Conservation (phyloP, 2,888 invertebrate species). For the Prionchulus punctatus region DNA sequence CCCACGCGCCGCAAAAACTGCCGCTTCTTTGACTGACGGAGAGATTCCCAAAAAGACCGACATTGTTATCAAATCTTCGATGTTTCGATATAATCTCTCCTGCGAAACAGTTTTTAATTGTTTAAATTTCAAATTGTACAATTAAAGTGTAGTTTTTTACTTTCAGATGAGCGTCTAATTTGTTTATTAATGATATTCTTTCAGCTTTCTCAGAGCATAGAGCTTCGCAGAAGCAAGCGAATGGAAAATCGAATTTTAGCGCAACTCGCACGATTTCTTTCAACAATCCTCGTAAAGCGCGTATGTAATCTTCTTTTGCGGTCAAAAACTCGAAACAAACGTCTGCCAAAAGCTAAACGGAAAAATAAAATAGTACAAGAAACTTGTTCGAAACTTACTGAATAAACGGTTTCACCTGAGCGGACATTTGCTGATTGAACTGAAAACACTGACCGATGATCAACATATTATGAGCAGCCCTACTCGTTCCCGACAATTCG, state of each 20-base stretch:
- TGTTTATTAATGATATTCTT: background rate
- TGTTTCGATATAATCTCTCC: conserved; percentile 63
- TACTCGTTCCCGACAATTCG: conserved; percentile 58
- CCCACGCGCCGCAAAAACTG: conserved; percentile 11
- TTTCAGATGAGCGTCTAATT: background rate
- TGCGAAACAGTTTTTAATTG: conserved; percentile 39
- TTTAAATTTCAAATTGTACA: conserved; percentile 10
- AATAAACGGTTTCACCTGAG: conserved; percentile 37
- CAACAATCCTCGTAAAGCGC: conserved; percentile 64
- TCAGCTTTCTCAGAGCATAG: conserved; percentile 44
- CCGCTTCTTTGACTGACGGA: conserved; percentile 54
- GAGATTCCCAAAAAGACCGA: conserved; percentile 66
- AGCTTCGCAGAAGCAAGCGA: conserved; percentile 59
- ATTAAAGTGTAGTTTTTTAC: background rate
- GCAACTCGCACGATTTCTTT: conserved; percentile 67
- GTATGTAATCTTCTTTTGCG: conserved; percentile 69
- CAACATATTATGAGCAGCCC: conserved; percentile 87
- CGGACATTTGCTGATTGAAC: conserved; percentile 61
- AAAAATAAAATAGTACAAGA: conserved; percentile 8
- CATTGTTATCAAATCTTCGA: conserved; percentile 67
- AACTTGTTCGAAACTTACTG: background rate
- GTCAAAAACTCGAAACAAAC: conserved; percentile 54
- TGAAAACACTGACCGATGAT: conserved; percentile 74
- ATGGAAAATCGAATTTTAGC: conserved; percentile 59
- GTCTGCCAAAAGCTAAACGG: conserved; percentile 35